phyloP scores from a whole-genome alignment of 1,140 invertebrate species.

The Drosophila tropicalis region DNA sequence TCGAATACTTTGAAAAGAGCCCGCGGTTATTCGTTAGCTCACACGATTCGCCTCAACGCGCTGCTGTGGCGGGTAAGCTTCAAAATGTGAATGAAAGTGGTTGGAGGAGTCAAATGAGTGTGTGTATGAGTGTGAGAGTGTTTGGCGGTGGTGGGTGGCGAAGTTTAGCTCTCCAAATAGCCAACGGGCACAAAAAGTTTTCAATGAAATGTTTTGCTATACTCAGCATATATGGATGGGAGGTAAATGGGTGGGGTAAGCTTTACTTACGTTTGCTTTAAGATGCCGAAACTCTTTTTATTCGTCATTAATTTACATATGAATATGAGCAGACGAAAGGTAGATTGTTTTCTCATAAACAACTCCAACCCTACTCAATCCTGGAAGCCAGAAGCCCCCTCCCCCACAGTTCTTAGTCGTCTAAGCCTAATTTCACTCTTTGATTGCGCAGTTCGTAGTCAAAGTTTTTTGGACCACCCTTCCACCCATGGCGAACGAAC shows the following conservation, averaged over 20 bases:
- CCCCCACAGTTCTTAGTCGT: slow-evolving; percentile 26
- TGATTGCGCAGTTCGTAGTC: slow-evolving; percentile 65
- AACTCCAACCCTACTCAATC: background rate
- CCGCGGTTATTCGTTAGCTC: slow-evolving; percentile 61
- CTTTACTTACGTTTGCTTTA: background rate
- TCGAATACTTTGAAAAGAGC: slow-evolving; percentile 28
- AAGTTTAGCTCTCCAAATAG: slow-evolving; percentile 66
- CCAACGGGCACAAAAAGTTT: slow-evolving; percentile 49
- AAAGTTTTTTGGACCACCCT: slow-evolving; percentile 44
- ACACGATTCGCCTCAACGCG: slow-evolving; percentile 59
- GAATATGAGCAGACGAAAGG: slow-evolving; percentile 41
- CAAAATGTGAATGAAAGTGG: background rate
- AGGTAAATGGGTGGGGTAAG: background rate
- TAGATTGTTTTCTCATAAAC: slow-evolving; percentile 21
- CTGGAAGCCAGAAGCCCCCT: no score
- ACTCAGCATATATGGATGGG: background rate
- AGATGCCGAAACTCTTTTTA: background rate
- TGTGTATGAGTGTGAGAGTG: background rate
- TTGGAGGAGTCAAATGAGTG: slow-evolving; percentile 1
- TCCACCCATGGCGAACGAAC: slow-evolving; percentile 29
- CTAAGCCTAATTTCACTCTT: slow-evolving; percentile 54
- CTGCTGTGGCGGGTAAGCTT: slow-evolving; percentile 32
- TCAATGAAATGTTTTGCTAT: slow-evolving; percentile 46
- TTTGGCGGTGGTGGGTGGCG: slow-evolving; percentile 10
- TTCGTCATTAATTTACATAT: slow-evolving; percentile 12